These are phyloP conservation scores for Naja naja DNA, from an alignment of 2,113 vertebrate species.

Conservation along the genomic window DNA sequence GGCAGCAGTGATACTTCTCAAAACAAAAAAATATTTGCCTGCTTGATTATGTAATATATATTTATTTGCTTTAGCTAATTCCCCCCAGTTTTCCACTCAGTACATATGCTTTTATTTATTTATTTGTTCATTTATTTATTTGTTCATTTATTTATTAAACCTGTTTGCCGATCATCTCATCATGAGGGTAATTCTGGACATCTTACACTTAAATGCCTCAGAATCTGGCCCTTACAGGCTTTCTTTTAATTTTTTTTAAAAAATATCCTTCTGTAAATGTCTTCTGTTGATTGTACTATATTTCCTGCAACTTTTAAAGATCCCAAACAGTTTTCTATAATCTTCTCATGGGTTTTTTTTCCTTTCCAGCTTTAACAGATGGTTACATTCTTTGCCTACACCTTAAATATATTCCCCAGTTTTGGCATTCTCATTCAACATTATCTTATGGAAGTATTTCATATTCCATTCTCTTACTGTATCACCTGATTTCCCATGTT, in stretches of 20 bases:
- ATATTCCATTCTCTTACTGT: slow-evolving; percentile 26
- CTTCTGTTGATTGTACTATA: background rate
- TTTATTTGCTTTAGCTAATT: background rate
- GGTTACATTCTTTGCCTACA: slow-evolving; percentile 1
- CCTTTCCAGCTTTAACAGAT: slow-evolving; percentile 26
- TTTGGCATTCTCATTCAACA: slow-evolving; percentile 15
- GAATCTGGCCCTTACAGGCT: background rate
- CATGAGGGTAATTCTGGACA: background rate
- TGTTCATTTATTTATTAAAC: too few relatives aligned
- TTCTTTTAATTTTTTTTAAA: background rate
- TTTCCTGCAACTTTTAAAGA: slow-evolving; percentile 16
- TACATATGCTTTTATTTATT: background rate
- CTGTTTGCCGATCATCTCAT: background rate
- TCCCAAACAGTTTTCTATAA: slow-evolving; percentile 22
- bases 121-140: too few relatives aligned
- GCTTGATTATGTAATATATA: background rate
- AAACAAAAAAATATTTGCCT: background rate
- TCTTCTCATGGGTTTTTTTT: slow-evolving; percentile 2
- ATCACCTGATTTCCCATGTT: slow-evolving; percentile 44
- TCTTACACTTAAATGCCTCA: background rate
- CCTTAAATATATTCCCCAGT: slow-evolving; percentile 19
- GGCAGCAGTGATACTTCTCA: background rate
- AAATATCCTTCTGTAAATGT: background rate
- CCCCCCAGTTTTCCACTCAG: background rate
- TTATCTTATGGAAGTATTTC: slow-evolving; percentile 36